These are phyloP conservation scores for Ariolimax columbianus DNA, from an alignment of 2,888 invertebrate genomes.

Conservation along the genomic window DNA sequence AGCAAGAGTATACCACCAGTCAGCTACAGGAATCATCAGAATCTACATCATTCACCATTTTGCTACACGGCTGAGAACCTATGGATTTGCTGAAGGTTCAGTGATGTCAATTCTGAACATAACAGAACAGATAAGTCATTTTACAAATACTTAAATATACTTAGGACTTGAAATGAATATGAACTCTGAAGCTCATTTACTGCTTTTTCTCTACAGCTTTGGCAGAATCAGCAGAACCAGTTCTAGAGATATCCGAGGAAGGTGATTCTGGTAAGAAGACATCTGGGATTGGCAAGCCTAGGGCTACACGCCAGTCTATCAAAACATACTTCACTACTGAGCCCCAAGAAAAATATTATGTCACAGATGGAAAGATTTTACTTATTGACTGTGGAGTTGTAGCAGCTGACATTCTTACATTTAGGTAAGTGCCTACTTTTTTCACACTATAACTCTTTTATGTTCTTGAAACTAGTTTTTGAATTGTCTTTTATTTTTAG, in stretches of 20 bases:
- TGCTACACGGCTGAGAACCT: too few relatives aligned
- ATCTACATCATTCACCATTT: too few relatives aligned
- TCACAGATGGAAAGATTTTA: slow-evolving; percentile 25
- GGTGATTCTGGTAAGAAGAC: not conserved
- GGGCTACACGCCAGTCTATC: slow-evolving; percentile 23
- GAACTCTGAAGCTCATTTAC: not conserved
- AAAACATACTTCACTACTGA: slow-evolving; percentile 25
- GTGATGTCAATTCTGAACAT: too few relatives aligned
- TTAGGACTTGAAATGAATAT: not conserved
- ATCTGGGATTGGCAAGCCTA: slow-evolving; percentile 11
- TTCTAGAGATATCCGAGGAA: slow-evolving; percentile 11
- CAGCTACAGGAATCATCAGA: too few relatives aligned
- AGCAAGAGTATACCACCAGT: too few relatives aligned
- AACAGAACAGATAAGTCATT: too few relatives aligned
- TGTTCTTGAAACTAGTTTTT: too few relatives aligned
- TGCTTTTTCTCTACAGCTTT: not conserved
- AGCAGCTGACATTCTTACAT: slow-evolving; percentile 42
- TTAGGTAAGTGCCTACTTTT: slow-evolving; percentile 39
- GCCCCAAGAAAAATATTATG: slow-evolving; percentile 30
- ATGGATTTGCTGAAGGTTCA: too few relatives aligned
- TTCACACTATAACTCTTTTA: not conserved
- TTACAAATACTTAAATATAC: too few relatives aligned
- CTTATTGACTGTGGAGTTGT: slow-evolving; percentile 41
- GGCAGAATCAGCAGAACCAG: slow-evolving; percentile 34
- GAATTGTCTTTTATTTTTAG: too few relatives aligned